phyloP scores from a whole-genome alignment of 2,888 invertebrate species.

The Nomada ferruginata region DNA sequence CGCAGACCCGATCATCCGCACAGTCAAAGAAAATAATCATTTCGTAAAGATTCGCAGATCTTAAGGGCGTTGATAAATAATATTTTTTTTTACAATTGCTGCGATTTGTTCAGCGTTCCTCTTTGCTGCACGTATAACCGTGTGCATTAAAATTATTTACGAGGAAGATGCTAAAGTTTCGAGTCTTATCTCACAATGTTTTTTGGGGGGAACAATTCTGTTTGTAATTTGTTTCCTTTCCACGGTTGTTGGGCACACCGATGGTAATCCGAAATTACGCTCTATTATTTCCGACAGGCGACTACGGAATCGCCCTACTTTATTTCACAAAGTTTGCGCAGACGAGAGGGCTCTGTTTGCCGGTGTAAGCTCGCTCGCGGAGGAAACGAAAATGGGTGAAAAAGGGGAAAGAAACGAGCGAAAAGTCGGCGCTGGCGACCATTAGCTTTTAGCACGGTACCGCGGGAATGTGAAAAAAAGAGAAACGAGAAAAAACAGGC shows the following conservation, averaged over 20 bases:
- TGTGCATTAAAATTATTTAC: too few species aligned
- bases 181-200: not conserved
- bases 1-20: too few species aligned
- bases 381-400: constrained; percentile 51
- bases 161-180: too few species aligned
- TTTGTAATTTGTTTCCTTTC: too few species aligned
- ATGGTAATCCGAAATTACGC: constrained; percentile 28
- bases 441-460: constrained; percentile 70
- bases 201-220: not conserved
- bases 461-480: constrained; percentile 40
- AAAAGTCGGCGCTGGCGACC: constrained; percentile 59
- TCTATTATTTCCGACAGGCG: constrained; percentile 25
- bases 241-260: too few species aligned
- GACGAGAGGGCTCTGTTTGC: constrained; percentile 55
- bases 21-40: too few species aligned
- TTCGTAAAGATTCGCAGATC: too few species aligned
- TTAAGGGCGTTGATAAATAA: too few species aligned
- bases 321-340: constrained; percentile 59
- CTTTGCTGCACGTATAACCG: too few species aligned
- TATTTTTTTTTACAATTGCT: too few species aligned
- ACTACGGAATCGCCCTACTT: constrained; percentile 37
- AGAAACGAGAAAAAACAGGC: constrained; percentile 40
- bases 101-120: too few species aligned
- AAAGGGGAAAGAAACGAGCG: constrained; percentile 54
- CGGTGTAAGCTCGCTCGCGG: constrained; percentile 28